These are phyloP conservation scores for Malacosoma neustria DNA, from an alignment of 2,888 invertebrate species.

Conservation along the genomic window DNA sequence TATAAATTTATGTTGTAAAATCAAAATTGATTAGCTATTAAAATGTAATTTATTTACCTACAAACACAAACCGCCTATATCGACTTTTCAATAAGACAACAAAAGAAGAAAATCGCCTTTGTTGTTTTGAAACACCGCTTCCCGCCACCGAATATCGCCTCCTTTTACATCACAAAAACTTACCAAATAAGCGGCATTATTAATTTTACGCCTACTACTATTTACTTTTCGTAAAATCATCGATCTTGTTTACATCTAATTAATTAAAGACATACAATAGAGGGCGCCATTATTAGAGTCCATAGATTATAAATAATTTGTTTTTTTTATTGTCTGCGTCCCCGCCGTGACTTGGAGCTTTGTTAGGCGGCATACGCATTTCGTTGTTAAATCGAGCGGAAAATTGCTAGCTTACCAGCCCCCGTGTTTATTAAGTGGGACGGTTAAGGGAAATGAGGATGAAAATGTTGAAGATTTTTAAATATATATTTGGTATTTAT, in stretches of 20 bases:
- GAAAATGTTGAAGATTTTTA: conserved; percentile 1
- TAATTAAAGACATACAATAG: conserved; percentile 63
- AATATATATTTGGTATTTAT: too few relatives aligned
- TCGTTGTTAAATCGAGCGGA: conserved; percentile 65
- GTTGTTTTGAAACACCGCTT: conserved; percentile 26
- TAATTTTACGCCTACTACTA: conserved; percentile 53
- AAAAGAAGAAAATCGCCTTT: conserved; percentile 40
- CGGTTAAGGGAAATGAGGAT: conserved; percentile 6
- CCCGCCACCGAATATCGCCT: conserved; percentile 24
- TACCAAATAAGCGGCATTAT: conserved; percentile 54
- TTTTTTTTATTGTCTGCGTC: conserved; percentile 53
- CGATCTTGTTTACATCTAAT: conserved; percentile 69
- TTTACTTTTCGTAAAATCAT: conserved; percentile 70
- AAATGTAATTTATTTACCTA: too few relatives aligned
- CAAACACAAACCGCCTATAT: conserved; percentile 13
- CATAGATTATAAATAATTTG: conserved; percentile 23
- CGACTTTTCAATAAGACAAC: conserved; percentile 36
- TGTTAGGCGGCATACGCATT: conserved; percentile 45
- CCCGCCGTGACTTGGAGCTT: conserved; percentile 45
- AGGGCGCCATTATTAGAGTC: conserved; percentile 31
- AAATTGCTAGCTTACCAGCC: conserved; percentile 55
- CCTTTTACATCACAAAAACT: conserved; percentile 29
- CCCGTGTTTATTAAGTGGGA: conserved; percentile 28
- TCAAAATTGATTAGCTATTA: neutral
- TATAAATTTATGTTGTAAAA: too few relatives aligned